phyloP scores from a whole-genome alignment of 2,888 invertebrate species.

The Stenodema calcarata region DNA sequence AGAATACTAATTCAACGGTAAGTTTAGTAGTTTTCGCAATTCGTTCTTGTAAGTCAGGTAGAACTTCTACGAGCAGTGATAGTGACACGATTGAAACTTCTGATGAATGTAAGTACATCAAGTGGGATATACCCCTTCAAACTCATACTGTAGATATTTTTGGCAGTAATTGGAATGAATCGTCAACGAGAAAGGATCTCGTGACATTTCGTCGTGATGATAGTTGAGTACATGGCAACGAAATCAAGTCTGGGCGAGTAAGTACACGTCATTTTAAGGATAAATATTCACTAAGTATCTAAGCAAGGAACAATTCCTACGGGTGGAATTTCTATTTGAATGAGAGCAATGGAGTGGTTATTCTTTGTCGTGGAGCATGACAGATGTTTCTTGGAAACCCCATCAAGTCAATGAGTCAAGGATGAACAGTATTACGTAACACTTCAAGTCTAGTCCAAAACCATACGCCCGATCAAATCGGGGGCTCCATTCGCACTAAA shows the following conservation, averaged over 20 bases:
- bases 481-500: neutral
- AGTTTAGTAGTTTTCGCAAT: neutral
- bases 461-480: neutral
- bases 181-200: no score
- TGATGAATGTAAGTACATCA: no score
- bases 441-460: neutral
- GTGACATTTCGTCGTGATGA: no score
- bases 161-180: no score
- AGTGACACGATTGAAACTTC: no score
- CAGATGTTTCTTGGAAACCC: neutral
- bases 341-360: neutral
- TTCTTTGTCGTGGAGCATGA: neutral
- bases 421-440: neutral
- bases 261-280: neutral
- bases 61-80: no score
- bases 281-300: neutral
- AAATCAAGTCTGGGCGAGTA: neutral
- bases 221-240: no score
- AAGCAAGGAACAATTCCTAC: neutral
- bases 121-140: no score
- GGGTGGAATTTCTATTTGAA: neutral
- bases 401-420: neutral
- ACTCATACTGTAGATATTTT: no score
- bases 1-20: neutral
- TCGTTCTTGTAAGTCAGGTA: no score